Evolutionary conservation across 2,888 invertebrate species (phyloP).

Genomic region (Myathropa florea): DNA sequence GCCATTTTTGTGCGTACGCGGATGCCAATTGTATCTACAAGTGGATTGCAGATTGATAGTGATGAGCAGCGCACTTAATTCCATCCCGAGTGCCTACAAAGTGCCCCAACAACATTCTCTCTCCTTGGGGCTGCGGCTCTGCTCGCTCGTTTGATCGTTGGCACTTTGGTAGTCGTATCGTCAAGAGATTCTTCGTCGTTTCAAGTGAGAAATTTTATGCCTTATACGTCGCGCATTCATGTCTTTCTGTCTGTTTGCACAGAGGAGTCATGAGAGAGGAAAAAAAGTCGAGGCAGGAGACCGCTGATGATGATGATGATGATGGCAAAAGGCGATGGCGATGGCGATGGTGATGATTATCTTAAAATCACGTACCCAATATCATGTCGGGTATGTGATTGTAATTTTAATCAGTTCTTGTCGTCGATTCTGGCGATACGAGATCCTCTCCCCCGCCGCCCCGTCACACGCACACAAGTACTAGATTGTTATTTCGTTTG

Average conservation of each 20-base stretch:
- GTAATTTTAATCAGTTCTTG: conserved; percentile 70
- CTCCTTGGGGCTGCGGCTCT: background rate
- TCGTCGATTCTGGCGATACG: conserved; percentile 47
- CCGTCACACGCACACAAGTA: background rate
- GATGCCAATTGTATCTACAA: conserved; percentile 71
- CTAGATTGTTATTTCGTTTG: conserved; percentile 62
- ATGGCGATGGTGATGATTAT: conserved; percentile 65
- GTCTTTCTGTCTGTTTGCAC: conserved; percentile 60
- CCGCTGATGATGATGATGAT: background rate
- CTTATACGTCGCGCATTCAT: conserved; percentile 70
- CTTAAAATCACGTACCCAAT: conserved; percentile 70
- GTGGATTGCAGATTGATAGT: conserved; percentile 69
- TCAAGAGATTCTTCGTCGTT: conserved; percentile 13
- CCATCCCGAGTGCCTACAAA: conserved; percentile 64
- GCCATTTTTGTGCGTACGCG: conserved; percentile 67
- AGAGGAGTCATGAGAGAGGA: conserved; percentile 24
- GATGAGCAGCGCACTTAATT: conserved; percentile 70
- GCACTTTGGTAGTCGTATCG: background rate
- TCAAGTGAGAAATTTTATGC: conserved; percentile 70
- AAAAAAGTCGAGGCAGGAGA: background rate
- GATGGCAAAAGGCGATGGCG: conserved; percentile 24
- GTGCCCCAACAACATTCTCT: conserved; percentile 63
- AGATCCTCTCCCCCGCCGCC: background rate
- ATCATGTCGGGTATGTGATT: conserved; percentile 71
- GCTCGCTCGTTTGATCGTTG: background rate